Evolutionary conservation across 2,888 invertebrate species (phyloP).

Genomic region (Catocala fraxini): DNA sequence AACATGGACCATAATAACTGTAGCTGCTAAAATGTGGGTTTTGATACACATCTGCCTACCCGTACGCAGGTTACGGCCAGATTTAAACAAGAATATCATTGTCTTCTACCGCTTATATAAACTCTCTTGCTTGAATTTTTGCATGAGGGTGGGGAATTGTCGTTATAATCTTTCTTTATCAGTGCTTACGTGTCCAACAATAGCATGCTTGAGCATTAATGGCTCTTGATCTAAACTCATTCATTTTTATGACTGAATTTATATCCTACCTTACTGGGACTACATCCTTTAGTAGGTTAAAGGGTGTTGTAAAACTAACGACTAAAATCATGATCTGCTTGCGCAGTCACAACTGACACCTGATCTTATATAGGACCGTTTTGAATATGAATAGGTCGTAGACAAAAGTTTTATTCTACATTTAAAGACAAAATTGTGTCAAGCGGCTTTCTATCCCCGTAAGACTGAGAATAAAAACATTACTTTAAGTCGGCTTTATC

Average conservation of each 20-base stretch:
- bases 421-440: no score
- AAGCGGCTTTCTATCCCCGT: no score
- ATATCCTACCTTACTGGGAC: background rate
- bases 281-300: conserved; percentile 13
- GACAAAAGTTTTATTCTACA: conserved; percentile 8
- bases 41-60: no score
- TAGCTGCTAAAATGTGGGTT: no score
- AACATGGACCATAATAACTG: no score
- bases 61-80: no score
- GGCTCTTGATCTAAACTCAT: background rate
- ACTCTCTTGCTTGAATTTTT: no score
- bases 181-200: background rate
- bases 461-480: no score
- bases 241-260: background rate
- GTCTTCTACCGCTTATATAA: no score
- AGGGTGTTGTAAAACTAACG: conserved; percentile 13
- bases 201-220: background rate
- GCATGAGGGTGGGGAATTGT: no score
- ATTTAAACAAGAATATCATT: no score
- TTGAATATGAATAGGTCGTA: conserved; percentile 23
- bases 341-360: conserved; percentile 22
- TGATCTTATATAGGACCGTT: conserved; percentile 24
- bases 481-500: no score
- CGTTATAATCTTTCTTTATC: background rate
- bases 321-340: conserved; percentile 13